Evolutionary conservation across 2,888 invertebrate species (phyloP).

Genomic region (Psylliodes chrysocephalus): DNA sequence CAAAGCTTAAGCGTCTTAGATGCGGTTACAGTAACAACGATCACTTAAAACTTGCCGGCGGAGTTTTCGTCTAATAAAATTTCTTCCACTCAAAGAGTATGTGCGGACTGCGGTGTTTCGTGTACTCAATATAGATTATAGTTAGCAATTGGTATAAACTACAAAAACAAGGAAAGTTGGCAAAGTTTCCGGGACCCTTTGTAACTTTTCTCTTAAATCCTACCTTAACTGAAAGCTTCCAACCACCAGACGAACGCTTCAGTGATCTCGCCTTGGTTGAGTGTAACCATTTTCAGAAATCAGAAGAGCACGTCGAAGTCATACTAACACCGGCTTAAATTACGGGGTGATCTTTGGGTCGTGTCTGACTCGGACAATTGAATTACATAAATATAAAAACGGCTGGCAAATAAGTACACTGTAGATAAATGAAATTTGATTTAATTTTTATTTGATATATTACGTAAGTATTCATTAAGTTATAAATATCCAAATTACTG

Average conservation of each 20-base stretch:
- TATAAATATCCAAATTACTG: too few species aligned
- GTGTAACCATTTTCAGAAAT: conserved; percentile 22
- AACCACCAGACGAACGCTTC: conserved; percentile 35
- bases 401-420: too few species aligned
- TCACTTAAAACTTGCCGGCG: conserved; percentile 29
- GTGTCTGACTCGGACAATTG: not conserved
- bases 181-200: conserved; percentile 35
- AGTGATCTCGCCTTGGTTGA: conserved; percentile 31
- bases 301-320: conserved; percentile 12
- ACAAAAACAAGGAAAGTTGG: conserved; percentile 42
- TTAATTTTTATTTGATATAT: too few species aligned
- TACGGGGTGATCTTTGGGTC: not conserved
- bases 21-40: conserved; percentile 33
- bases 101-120: conserved; percentile 40
- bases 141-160: conserved; percentile 41
- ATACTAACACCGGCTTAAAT: not conserved
- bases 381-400: too few species aligned
- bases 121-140: conserved; percentile 43
- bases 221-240: conserved; percentile 36
- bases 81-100: conserved; percentile 37
- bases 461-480: too few species aligned
- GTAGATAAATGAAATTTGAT: too few species aligned
- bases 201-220: conserved; percentile 39
- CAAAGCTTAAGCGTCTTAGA: conserved; percentile 27
- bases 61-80: conserved; percentile 37